Evolutionary conservation across 1,140 invertebrate species (phyloP).

Genomic region (Camponotus floridanus): DNA sequence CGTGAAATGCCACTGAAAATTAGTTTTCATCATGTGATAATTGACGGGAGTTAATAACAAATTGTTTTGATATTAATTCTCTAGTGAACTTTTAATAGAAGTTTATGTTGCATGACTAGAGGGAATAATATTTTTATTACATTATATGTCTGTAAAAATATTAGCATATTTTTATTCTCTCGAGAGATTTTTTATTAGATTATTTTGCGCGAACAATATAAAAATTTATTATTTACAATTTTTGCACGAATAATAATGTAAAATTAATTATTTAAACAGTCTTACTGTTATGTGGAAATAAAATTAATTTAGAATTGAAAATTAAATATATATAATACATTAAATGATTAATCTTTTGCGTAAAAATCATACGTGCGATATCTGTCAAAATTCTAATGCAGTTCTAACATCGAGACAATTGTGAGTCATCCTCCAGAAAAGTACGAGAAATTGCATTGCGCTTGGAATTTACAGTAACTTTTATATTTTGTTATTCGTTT

Average conservation of each 20-base stretch:
- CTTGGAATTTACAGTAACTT: background rate
- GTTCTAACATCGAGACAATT: background rate
- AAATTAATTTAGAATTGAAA: background rate
- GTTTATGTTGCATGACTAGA: background rate
- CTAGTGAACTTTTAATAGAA: background rate
- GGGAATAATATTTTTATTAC: background rate
- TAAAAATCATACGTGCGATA: background rate
- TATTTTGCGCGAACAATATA: background rate
- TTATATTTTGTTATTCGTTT: background rate
- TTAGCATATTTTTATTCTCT: background rate
- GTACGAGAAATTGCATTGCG: background rate
- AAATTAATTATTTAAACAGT: background rate
- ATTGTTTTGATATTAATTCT: background rate
- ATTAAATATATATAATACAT: background rate
- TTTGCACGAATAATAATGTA: too few relatives aligned
- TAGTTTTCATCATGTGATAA: background rate
- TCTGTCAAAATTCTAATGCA: slow-evolving; percentile 12
- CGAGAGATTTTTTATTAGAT: background rate
- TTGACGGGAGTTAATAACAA: background rate
- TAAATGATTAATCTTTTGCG: background rate
- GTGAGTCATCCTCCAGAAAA: background rate
- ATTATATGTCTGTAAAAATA: background rate
- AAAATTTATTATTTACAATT: background rate
- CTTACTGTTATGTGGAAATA: background rate
- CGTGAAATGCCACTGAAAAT: background rate